These are phyloP conservation scores for Opisthocomus hoazin DNA, from an alignment of 2,113 vertebrate genomes.

Conservation along the genomic window DNA sequence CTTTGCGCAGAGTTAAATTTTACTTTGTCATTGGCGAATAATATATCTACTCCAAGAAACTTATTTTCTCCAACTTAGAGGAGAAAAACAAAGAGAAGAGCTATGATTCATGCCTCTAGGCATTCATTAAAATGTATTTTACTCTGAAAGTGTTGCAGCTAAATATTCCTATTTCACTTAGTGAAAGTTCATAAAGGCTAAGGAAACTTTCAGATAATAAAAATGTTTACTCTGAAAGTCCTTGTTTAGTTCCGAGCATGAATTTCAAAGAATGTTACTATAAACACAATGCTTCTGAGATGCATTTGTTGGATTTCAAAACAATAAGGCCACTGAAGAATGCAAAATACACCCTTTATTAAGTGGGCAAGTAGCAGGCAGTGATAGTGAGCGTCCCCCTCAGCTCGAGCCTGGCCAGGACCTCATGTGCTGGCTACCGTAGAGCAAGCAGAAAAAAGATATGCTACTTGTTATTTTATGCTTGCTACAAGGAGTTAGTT, in stretches of 20 bases:
- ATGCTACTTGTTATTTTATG: neutral
- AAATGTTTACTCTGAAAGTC: neutral
- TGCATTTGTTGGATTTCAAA: neutral
- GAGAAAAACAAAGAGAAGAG: neutral
- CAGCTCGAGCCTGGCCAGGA: neutral
- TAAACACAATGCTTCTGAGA: neutral
- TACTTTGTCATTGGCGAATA: neutral
- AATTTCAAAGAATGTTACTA: neutral
- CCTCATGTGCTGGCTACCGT: neutral
- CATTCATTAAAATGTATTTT: neutral
- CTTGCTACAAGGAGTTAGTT: neutral
- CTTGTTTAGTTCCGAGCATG: neutral
- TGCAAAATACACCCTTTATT: neutral
- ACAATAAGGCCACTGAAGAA: neutral
- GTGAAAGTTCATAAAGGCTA: neutral
- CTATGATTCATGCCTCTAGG: neutral
- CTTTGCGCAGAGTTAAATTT: neutral
- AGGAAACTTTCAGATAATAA: neutral
- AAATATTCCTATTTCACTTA: neutral
- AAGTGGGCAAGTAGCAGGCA: neutral
- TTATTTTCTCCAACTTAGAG: neutral
- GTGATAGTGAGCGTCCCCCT: rapidly evolving
- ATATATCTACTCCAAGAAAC: neutral
- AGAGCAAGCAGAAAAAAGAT: neutral
- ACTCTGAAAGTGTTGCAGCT: neutral